Evolutionary conservation across 2,113 vertebrate genomes (phyloP), one percentile per base, ranked within the genome.

Genomic region (Phoenicopterus ruber): DNA sequence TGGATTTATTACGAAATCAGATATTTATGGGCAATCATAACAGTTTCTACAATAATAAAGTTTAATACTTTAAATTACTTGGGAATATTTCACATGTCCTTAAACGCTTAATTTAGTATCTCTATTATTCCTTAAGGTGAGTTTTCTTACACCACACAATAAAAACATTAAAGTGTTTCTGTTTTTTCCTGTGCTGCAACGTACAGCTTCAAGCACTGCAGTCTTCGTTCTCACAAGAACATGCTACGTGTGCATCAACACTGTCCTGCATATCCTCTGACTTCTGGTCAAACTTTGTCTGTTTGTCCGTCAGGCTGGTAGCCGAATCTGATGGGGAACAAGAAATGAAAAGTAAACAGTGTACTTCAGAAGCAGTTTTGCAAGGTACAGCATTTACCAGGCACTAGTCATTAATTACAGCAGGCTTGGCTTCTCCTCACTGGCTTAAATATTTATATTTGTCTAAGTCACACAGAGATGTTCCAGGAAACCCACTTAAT

Each of bases 1-100:
- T 81, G 79, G 79, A 81, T 98, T 97, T 98, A 98, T 97, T 98
- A 94, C 0, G 65, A 96, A 97, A 94, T 97, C 77, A 92, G 47
- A 13, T 82, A 83, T 42, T 94, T 82, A 83, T 58, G 61, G 38
- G 63, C 36, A 95, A 82, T 96, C 67, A 34, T 47, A 84, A 91
- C n/a, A 63, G 84, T 94, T 94, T 92, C 73, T 90, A 91, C 76
- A 95, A 81, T 67, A 93, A 95, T 86, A 81, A 90, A 69, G 54
- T 93, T 94, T 78, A 95, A 96, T 95, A 96, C 70, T 96, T 97
- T 97, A 96, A 93, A 95, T 96, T 94, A 95, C 83, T 83, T n/a
- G 22, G 32, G 57, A 93, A 82, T 77, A 85, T 94, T 91, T 66
- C 78, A 49, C n/a, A 82, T 4, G 4, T 46, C 40, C 54, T 96